Conservation (phyloP, 2,888 invertebrate species). For the Calameuta filiformis region DNA sequence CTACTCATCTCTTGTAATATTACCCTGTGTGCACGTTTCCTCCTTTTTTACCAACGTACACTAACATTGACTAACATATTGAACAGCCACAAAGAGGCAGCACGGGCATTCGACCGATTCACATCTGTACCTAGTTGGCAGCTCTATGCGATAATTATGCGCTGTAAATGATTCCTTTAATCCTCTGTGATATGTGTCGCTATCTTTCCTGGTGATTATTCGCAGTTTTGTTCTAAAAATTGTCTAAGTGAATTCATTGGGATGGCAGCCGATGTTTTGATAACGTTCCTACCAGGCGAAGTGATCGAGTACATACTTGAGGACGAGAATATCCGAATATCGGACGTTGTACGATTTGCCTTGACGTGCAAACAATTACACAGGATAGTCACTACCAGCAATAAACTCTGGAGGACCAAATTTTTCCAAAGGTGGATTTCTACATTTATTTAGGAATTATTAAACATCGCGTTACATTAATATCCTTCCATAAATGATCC, state of each 20-base stretch:
- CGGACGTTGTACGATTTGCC: slow-evolving; percentile 69
- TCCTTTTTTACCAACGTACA: too few species aligned
- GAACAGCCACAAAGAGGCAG: not conserved
- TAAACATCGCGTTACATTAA: not conserved
- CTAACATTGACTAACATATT: not conserved
- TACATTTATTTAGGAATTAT: not conserved
- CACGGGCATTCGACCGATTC: not conserved
- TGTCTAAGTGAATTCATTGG: not conserved
- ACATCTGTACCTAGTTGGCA: not conserved
- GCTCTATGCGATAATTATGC: not conserved
- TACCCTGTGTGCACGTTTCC: too few species aligned
- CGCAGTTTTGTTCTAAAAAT: not conserved
- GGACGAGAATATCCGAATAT: slow-evolving; percentile 39
- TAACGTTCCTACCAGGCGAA: slow-evolving; percentile 52
- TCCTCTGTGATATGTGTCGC: not conserved
- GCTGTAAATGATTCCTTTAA: not conserved
- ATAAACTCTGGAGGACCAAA: slow-evolving; percentile 67
- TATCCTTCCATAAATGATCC: not conserved
- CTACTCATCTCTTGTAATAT: too few species aligned
- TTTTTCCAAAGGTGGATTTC: slow-evolving; percentile 64
- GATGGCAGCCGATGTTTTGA: slow-evolving; percentile 48
- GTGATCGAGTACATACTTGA: slow-evolving; percentile 56
- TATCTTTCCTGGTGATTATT: not conserved
- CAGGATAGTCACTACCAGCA: slow-evolving; percentile 65
- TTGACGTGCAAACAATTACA: slow-evolving; percentile 69